phyloP scores from a whole-genome alignment of 2,113 vertebrate species.

The Carlito syrichta region DNA sequence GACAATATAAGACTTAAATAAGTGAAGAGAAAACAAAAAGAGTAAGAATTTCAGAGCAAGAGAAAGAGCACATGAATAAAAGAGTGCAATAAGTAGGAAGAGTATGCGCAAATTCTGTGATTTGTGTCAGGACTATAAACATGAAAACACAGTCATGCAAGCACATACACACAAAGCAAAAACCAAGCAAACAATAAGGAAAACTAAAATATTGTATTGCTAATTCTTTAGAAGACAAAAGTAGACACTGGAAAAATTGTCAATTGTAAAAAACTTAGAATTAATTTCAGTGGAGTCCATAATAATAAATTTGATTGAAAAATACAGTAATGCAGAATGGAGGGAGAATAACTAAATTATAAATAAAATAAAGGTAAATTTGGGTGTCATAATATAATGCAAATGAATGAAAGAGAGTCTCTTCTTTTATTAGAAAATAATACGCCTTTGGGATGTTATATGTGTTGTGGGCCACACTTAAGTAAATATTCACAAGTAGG shows the following conservation, averaged over 20 bases:
- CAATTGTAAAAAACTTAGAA: neutral
- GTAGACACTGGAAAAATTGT: neutral
- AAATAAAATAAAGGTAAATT: neutral
- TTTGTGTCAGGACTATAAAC: neutral
- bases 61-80: neutral
- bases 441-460: neutral
- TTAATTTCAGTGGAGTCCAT: neutral
- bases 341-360: neutral
- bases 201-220: neutral
- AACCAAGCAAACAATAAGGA: neutral
- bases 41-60: neutral
- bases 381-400: neutral
- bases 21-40: neutral
- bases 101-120: neutral
- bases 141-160: neutral
- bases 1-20: neutral
- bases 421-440: neutral
- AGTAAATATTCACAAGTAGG: neutral
- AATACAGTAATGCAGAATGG: neutral
- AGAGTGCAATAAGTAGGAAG: neutral
- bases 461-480: neutral
- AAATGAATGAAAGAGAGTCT: neutral
- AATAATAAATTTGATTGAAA: slow-evolving; percentile 14
- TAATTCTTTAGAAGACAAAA: neutral
- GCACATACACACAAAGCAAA: neutral